Conservation (phyloP, 2,888 invertebrate genomes). For the Yponomeuta malinellus region DNA sequence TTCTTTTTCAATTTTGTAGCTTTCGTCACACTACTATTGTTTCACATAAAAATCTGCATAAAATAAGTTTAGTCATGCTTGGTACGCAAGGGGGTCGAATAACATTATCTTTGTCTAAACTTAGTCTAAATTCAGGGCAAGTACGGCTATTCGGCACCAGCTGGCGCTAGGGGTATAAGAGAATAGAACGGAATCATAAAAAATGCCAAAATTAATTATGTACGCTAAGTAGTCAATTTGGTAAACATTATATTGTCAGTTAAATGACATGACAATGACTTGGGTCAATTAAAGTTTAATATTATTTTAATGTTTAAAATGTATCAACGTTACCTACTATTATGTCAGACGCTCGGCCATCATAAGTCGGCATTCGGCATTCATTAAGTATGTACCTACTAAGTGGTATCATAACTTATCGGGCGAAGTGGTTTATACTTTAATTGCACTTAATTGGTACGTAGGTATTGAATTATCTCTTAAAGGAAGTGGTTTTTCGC, state of each 20-base stretch:
- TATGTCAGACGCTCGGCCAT: neutral
- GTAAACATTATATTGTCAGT: neutral
- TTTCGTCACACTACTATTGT: too few relatives aligned
- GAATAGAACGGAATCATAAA: neutral
- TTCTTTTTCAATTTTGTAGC: too few relatives aligned
- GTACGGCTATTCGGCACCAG: neutral
- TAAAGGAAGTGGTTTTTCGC: slow-evolving; percentile 7
- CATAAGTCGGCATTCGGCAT: slow-evolving; percentile 2
- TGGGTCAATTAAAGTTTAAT: neutral
- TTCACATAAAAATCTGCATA: too few relatives aligned
- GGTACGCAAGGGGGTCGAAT: too few relatives aligned
- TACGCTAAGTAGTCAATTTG: neutral
- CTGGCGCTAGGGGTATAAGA: slow-evolving; percentile 13
- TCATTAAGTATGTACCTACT: slow-evolving; percentile 2
- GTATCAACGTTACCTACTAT: neutral
- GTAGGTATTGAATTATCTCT: neutral
- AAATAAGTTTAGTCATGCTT: too few relatives aligned
- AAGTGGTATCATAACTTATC: slow-evolving; percentile 6
- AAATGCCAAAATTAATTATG: neutral
- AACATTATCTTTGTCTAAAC: too few relatives aligned
- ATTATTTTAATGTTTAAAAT: slow-evolving; percentile 1
- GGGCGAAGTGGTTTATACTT: slow-evolving; percentile 8
- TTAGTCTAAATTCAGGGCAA: too few relatives aligned
- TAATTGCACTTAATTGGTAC: slow-evolving; percentile 9
- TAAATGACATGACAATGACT: neutral